Evolutionary conservation across 2,888 invertebrate genomes (phyloP), one percentile per base, ranked within the genome.

Genomic region (Incurvaria masculella): DNA sequence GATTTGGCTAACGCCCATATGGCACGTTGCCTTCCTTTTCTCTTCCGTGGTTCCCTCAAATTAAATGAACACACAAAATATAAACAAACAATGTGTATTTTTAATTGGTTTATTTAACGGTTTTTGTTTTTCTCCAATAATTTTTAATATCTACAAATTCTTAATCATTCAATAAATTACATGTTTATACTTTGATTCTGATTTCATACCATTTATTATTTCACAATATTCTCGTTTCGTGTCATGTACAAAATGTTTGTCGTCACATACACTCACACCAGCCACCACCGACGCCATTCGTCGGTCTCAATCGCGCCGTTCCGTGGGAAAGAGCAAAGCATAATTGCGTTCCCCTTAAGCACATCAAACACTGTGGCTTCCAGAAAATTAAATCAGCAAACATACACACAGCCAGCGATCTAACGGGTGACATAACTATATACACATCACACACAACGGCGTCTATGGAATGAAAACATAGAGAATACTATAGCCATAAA

Each of bases 81-180:
- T 14, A 33, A 33, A 33, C 33, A 33, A 33, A 62, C 64, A 61
- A 57, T 68, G n/a, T 66, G 61, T 70, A 68, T 74, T 76, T 55
- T 76, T 76, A 71, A 74, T 76, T 68, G 69, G 76, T 76, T 78
- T 78, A 78, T 78, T 78, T 74, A 78, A 75, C 76, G 73, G 72
- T 73, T 73, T 72, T 73, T 72, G 69, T 41, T 71, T 66, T 72
- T 72, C 69, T 69, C 74, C 76, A 75, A 78, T 76, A 76, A 75
- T 54, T 55, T n/a, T 51, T 55, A 52, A 55, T 55, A 55, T 55
- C 55, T 55, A 55, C 55, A 55, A 55, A 55, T 75, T 75, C 73
- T 67, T 70, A 76, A 76, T 76, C 75, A 69, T 67, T 73, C 74
- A 74, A 67, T 74, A 78, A 33, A 76, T 76, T 78, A 76, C 75